These are phyloP conservation scores for Hippolais icterina DNA, from an alignment of 2,113 vertebrate genomes.

Conservation along the genomic window DNA sequence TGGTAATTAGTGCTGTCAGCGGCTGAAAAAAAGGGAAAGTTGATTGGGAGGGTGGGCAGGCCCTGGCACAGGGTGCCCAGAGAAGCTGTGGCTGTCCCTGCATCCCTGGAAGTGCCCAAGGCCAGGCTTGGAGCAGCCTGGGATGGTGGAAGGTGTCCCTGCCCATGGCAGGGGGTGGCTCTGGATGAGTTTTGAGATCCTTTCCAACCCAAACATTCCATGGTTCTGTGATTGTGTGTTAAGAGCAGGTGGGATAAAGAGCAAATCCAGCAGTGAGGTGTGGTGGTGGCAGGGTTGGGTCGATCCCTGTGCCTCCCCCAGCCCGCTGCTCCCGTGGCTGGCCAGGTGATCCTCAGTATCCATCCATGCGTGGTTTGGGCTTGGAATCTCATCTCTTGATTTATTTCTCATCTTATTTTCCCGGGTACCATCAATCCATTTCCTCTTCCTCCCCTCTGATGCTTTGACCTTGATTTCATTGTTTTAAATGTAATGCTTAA, in stretches of 20 bases:
- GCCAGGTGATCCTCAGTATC: neutral
- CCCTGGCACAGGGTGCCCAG: neutral
- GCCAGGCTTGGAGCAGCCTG: neutral
- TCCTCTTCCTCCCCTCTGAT: neutral
- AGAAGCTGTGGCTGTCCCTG: neutral
- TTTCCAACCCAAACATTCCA: neutral
- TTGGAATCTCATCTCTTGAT: neutral
- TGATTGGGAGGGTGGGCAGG: neutral
- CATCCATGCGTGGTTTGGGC: neutral
- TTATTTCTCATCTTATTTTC: neutral
- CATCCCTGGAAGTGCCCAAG: neutral
- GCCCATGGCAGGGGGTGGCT: neutral
- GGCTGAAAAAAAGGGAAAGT: neutral
- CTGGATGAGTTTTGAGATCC: rapidly evolving
- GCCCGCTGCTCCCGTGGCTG: rapidly evolving
- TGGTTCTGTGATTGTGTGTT: neutral
- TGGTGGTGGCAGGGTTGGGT: neutral
- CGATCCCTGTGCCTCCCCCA: too few species aligned
- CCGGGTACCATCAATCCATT: neutral
- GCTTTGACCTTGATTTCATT: neutral
- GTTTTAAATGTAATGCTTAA: neutral
- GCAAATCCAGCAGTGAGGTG: neutral
- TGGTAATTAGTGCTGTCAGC: neutral
- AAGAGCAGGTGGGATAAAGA: neutral
- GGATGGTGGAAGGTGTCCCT: neutral